Base-by-base conservation (phyloP, 2,888 invertebrate genomes). In the Adineta ricciae region DNA sequence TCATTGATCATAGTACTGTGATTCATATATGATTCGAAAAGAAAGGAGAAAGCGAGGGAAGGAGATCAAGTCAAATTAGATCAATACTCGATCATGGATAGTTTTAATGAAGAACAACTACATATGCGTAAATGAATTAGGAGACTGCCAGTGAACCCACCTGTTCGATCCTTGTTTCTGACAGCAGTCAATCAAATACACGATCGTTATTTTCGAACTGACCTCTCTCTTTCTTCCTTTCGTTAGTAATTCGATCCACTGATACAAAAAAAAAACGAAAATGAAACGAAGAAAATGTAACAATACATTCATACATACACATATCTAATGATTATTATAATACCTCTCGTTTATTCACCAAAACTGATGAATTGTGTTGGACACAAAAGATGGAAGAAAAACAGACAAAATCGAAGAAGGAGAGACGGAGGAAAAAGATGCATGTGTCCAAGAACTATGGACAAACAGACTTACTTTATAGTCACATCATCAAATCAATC, bases 401-500 rank as follows among this genome's bases (percentile, higher is more conserved):
- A 64, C 64, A 64, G 64, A 64, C 64, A 64, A 64, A 8, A 11
- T 64, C 27, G 27, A 64, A 64, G 19, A 50, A 46, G 46, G 46
- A 46, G 11, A 8, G 50, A 16, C 27, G 19, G 32, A 27, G 19
- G 32, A 64, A 19, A 32, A 50, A 50, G 19, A 46, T 46, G 16
- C 11, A 64, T 32, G 27, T 64, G 64, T 64, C 32, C 64, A 64
- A 64, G 64, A 64, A 36, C 32, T 64, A 19, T 64, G 19, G 64
- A 32, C 64, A 27, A 64, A 64, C 32, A 64, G 27, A 64, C 64
- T 64, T 64, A 64, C 32, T 64, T 19, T 64, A 5, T 36, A 64
- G 64, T 64, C 64, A 64, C 64, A 64, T 64, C 64, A 64, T 64
- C 64, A 64, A 64, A 64, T 64, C 64, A 64, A 64, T 64, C 64